A percentile compares a stretch with the other conserved stretches of the same genome.
Evolutionary conservation across 2,888 invertebrate genomes (phyloP).

Genomic region (Orthonychiurus folsomi): DNA sequence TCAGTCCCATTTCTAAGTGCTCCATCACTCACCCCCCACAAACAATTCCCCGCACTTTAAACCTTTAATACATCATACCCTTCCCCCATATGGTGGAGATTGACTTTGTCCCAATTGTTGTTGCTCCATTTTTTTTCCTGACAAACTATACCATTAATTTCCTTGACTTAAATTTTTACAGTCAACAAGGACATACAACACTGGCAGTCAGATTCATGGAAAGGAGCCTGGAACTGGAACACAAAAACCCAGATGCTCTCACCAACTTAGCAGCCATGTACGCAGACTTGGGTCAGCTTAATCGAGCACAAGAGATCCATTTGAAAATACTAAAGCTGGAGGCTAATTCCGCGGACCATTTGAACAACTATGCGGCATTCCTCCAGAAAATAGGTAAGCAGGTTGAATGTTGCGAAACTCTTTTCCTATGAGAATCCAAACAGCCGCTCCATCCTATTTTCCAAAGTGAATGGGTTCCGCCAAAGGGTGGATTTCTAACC

Average conservation of each 20-base stretch:
- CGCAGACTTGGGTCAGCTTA: slow-evolving; percentile 35
- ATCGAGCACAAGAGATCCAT: slow-evolving; percentile 34
- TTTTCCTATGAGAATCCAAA: too few species aligned
- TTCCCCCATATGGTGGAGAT: background rate
- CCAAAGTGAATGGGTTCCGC: too few species aligned
- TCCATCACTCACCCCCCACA: slow-evolving; percentile 18
- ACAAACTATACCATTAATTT: background rate
- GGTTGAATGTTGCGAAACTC: too few species aligned
- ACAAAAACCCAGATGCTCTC: slow-evolving; percentile 37
- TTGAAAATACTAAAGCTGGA: slow-evolving; percentile 47
- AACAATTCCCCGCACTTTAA: background rate
- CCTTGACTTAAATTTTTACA: slow-evolving; percentile 14
- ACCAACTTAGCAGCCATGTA: slow-evolving; percentile 40
- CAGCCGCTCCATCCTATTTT: too few species aligned
- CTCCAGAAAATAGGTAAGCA: slow-evolving; percentile 48
- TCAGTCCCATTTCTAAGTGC: slow-evolving; percentile 9
- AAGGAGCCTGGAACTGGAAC: slow-evolving; percentile 36
- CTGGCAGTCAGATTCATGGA: slow-evolving; percentile 39
- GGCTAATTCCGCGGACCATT: slow-evolving; percentile 59
- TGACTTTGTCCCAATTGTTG: background rate
- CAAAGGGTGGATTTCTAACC: too few species aligned
- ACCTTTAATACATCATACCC: background rate
- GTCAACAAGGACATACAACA: slow-evolving; percentile 38
- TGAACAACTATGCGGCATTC: slow-evolving; percentile 64
- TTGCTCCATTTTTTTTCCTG: background rate